Conservation (phyloP, 2,888 invertebrate species). For the Galerucella nymphaeae region DNA sequence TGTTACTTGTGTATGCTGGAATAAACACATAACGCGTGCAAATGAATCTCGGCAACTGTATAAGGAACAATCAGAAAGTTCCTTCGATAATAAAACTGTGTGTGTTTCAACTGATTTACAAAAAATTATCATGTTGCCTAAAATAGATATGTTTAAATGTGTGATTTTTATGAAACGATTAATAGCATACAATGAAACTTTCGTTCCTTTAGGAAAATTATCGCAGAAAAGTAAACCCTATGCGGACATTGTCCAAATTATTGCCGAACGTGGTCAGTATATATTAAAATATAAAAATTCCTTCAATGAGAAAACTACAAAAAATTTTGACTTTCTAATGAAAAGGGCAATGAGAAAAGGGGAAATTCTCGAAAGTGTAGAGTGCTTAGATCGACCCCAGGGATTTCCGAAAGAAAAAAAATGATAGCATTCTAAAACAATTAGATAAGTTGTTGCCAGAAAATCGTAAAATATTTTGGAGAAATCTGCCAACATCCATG, state of each 20-base stretch:
- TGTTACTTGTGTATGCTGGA: neutral
- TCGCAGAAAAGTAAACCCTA: slow-evolving; percentile 24
- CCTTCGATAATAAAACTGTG: neutral
- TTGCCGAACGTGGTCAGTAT: slow-evolving; percentile 19
- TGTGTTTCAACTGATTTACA: slow-evolving; percentile 23
- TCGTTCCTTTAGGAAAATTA: slow-evolving; percentile 23
- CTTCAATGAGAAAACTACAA: slow-evolving; percentile 11
- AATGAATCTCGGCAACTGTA: neutral
- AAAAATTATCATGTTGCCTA: slow-evolving; percentile 10
- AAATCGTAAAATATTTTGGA: neutral
- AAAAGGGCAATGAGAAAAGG: slow-evolving; percentile 20
- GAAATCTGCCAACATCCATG: neutral
- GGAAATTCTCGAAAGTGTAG: slow-evolving; percentile 6
- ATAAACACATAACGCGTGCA: neutral
- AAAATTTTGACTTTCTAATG: slow-evolving; percentile 22
- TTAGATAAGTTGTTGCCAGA: neutral
- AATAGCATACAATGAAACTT: slow-evolving; percentile 25
- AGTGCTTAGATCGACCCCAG: neutral
- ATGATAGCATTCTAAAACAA: neutral
- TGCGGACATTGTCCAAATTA: slow-evolving; percentile 32
- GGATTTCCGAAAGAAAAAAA: neutral
- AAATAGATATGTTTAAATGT: slow-evolving; percentile 17
- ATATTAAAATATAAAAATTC: slow-evolving; percentile 25
- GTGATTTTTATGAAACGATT: slow-evolving; percentile 16
- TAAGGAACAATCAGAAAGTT: neutral